Base-by-base conservation (phyloP, 2,113 vertebrate species). In the Megaceryle maxima region DNA sequence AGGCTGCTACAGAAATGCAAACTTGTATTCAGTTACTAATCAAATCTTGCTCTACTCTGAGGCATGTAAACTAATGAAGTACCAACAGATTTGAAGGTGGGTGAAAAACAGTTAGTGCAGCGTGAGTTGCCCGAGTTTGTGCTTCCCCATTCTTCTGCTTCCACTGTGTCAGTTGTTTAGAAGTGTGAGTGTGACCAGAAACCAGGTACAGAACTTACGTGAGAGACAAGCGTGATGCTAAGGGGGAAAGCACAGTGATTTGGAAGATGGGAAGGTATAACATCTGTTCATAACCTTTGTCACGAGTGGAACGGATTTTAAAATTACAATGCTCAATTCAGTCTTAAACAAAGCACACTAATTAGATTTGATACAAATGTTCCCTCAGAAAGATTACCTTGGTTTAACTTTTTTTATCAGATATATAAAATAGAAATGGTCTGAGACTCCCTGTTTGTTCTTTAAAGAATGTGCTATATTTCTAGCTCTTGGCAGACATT, bases 401-500 rank as follows among this genome's bases (percentile, higher is more conserved):
- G 90, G 62, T 97, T 92, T 92, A 87, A 63, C 88, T 95, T 84
- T 84, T 96, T 94, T 88, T 86, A 37, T 92, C 67, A 86, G 63
- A 67, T 89, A 48, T 63, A 24, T 81, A 7, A 87, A 91, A 72
- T 85, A 70, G 88, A 93, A 96, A 77, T 72, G 67, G 72, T 95
- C 90, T 64, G 87, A 97, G 55, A 37, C 82, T 50, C 51, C 94
- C 94, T 96, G 76, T 88, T 97, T 93, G 87, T 97, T 97, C 97
- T 96, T 97, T 73, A 95, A 92, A 97, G 88, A 83, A 83, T 90
- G 67, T 90, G 88, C 94, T 97, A 0, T 91, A 94, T 96, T 97
- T 91, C 96, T 97, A 87, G 91, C 92, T 98, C 94, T 98, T 97
- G 96, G 96, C 95, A 97, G 92, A 83, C 84, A 80, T 50, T 94